Evolutionary conservation across 2,113 vertebrate species (phyloP), one percentile per base, ranked within the genome.

Genomic region (Limanda limanda): DNA sequence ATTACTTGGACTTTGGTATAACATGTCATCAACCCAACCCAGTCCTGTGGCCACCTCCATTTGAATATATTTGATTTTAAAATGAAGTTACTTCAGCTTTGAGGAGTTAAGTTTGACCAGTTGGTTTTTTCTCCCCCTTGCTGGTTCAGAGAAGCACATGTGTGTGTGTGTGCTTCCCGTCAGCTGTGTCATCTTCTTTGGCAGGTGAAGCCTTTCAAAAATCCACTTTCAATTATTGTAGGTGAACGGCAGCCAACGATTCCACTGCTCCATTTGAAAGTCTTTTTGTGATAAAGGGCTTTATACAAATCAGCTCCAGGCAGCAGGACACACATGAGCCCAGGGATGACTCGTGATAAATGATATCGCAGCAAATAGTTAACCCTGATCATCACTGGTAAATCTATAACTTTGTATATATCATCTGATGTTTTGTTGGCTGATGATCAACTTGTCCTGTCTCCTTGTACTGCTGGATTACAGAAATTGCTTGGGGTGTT

Each of bases 21-120:
- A 31, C 27, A 31, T 31, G 27, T 31, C 31, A 31, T 31, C 31
- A 31, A 31, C 31, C 31, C 7, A 31, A 42, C 40, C 40, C 10
- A 42, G 40, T 42, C 40, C 40, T 20, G 18, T 51, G 47, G 47
- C 15, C 17, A 17, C 18, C 17, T 18, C 3, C 1, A 42, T 42
- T 42, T 42, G 10, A 42, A 12, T 13, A 42, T 13, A 42, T 42
- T 11, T 42, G 40, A 12, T 12, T 11, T 42, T 80, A 21, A 85
- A 86, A 90, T 87, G 1, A 82, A 84, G 69, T 54, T 23, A 27
- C 70, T 70, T 71, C 25, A 18, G 52, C 54, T 73, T 64, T 77
- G 14, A 47, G 31, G 40, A 83, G 71, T 85, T 81, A 78, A 71
- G 17, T 14, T 27, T 3, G 48, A 62, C 40, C 52, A 47, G 27